These are phyloP conservation scores for Rhodinocichla rosea DNA, from an alignment of 2,113 vertebrate genomes.

Conservation along the genomic window DNA sequence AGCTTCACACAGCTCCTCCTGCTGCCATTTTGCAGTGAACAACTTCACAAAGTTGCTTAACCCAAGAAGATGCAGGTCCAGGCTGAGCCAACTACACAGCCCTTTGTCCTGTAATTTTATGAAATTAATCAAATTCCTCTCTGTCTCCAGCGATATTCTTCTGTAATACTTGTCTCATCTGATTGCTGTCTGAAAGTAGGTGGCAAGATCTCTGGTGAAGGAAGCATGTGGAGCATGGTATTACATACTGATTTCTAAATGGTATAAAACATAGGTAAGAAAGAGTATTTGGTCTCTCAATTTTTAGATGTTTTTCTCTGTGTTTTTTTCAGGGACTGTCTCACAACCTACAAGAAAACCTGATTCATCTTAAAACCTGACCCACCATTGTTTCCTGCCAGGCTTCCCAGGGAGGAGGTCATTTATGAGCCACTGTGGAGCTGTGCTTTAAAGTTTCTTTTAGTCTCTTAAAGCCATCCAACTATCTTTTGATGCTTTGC, in stretches of 20 bases:
- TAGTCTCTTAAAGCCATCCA: neutral
- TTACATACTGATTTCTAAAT: neutral
- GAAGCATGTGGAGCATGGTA: neutral
- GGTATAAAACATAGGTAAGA: neutral
- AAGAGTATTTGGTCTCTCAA: neutral
- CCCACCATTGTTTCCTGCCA: neutral
- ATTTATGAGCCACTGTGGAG: neutral
- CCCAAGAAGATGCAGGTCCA: neutral
- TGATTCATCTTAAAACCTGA: neutral
- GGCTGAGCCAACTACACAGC: fast-evolving
- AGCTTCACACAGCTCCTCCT: neutral
- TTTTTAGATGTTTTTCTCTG: neutral
- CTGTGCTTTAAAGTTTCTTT: neutral
- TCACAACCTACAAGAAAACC: neutral
- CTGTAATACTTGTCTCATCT: neutral
- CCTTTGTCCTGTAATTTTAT: neutral
- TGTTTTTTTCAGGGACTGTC: neutral
- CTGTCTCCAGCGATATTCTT: neutral
- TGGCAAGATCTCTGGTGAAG: neutral
- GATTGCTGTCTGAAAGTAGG: neutral
- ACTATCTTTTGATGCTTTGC: neutral
- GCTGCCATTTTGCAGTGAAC: neutral
- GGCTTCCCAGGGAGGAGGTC: neutral
- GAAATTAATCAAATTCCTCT: neutral
- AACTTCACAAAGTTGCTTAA: fast-evolving